These are phyloP conservation scores for Lepus townsendii DNA, from an alignment of 2,797 vertebrate genomes.

Conservation along the genomic window DNA sequence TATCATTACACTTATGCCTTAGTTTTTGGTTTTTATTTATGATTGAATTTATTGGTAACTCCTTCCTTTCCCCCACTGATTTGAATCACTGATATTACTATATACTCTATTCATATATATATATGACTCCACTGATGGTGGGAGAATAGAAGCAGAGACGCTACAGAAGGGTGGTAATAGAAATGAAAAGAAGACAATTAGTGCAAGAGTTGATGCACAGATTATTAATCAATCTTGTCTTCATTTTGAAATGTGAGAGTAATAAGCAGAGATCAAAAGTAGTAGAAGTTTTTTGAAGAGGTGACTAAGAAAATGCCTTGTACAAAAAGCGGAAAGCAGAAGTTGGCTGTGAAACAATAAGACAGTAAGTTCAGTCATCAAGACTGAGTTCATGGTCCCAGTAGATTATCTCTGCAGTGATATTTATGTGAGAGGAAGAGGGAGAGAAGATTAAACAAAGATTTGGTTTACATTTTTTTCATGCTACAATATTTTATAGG, in stretches of 20 bases:
- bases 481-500: not conserved
- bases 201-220: not conserved
- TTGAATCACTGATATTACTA: not conserved
- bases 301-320: not conserved
- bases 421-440: not conserved
- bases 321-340: not conserved
- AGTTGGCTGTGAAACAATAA: not conserved
- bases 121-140: not conserved
- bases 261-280: not conserved
- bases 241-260: constrained; percentile 22
- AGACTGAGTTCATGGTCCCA: constrained; percentile 1
- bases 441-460: not conserved
- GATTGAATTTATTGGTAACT: constrained; percentile 27
- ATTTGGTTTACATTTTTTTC: constrained; percentile 45
- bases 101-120: not conserved
- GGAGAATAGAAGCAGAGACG: not conserved
- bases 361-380: not conserved
- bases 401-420: not conserved
- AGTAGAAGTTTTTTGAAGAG: not conserved
- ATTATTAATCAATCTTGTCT: not conserved
- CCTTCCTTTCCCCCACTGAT: not conserved
- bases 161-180: not conserved
- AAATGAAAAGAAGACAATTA: not conserved
- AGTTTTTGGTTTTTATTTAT: not conserved
- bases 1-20: not conserved